Percentiles rank a stretch among this genome's conserved stretches.
These are phyloP conservation scores for Brachyalestes nurse DNA, from an alignment of 2,797 vertebrate species.

Conservation along the genomic window DNA sequence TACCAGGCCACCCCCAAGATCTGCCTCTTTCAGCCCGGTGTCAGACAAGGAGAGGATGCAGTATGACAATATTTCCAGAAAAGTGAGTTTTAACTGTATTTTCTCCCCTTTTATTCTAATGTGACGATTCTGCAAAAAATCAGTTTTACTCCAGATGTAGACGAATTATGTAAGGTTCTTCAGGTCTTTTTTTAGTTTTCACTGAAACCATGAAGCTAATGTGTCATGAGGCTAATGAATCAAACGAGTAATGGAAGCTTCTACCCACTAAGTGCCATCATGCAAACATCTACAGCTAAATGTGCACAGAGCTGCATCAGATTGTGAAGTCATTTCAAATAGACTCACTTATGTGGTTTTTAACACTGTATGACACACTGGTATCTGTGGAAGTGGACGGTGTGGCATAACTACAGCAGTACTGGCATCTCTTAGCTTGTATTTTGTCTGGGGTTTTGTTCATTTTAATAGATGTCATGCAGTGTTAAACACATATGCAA, in stretches of 20 bases:
- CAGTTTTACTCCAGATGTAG: no score
- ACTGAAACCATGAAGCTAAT: no score
- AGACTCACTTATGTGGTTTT: no score
- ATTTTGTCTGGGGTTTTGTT: not conserved
- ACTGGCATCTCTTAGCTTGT: not conserved
- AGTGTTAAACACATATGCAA: not conserved
- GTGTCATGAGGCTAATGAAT: no score
- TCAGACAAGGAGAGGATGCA: constrained; percentile 61
- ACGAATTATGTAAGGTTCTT: no score
- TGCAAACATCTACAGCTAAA: not conserved
- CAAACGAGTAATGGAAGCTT: no score
- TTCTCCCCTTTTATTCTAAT: not conserved
- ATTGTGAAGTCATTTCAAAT: no score
- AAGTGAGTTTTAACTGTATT: constrained; percentile 59
- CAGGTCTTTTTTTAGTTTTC: not conserved
- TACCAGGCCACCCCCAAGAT: constrained; percentile 64
- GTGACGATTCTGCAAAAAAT: no score
- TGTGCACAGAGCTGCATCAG: not conserved
- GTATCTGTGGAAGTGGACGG: no score
- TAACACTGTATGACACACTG: no score
- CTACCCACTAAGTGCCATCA: no score
- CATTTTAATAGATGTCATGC: not conserved
- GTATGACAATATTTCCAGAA: constrained; percentile 52
- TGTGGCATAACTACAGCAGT: not conserved
- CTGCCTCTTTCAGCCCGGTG: constrained; percentile 67